Base-by-base conservation (phyloP, 1,140 invertebrate species). In the Lepidurus arcticus region DNA sequence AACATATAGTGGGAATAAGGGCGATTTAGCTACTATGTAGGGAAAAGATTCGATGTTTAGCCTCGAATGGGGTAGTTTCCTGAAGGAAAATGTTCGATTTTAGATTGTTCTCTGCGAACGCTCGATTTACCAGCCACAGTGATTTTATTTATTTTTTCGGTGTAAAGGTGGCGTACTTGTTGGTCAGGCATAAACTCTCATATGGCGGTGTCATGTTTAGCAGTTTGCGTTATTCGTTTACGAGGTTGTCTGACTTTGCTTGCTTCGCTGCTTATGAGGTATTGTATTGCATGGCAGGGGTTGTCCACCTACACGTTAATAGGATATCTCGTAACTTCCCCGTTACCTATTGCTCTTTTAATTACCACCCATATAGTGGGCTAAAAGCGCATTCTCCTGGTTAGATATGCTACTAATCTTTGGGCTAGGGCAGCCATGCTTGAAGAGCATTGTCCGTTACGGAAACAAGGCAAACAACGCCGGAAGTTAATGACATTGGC, bases 401-500 rank as follows among this genome's bases (percentile, higher is more conserved):
- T 65, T 65, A 65, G 53, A 65, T 65, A 34, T 21, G 53, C 53
- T 13, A n/a, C 13, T 9, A n/a, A 65, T 65, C 53, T 65, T 65
- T 65, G 21, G 21, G 53, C 53, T n/a, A 21, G 34, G 53, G 16
- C 53, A 65, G 13, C 53, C 53, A 21, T 65, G 53, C 53, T 65
- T 65, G 53, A 65, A 21, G 53, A n/a, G 53, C 53, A 65, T 65
- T 65, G 53, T 65, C 53, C 53, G 16, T 65, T 65, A 65, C 13
- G 53, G 53, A 65, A 65, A 65, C 53, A n/a, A 13, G 53, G 13
- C n/a, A 65, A 21, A 65, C 53, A 65, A 65, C 53, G 16, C 53
- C 53, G 53, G 53, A 65, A 65, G 53, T 65, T 65, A 65, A 65
- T 65, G 53, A 65, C 53, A 65, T 65, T 65, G 53, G 53, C 53